Base-by-base conservation (phyloP, 2,113 vertebrate genomes). In the Rhinogobius similis region DNA sequence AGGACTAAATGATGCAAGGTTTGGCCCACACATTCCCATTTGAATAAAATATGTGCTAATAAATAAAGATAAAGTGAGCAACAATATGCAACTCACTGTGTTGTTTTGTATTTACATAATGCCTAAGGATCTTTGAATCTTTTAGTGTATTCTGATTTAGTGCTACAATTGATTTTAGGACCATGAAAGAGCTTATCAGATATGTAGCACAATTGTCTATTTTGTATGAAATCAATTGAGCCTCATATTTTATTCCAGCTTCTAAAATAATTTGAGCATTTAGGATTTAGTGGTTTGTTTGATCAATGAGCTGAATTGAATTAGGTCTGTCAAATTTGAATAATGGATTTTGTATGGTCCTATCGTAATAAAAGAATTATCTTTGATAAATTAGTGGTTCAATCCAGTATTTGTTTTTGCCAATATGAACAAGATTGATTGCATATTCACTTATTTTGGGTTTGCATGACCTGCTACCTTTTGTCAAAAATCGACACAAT, bases 1-100 rank as follows among this genome's bases (percentile, higher is more conserved):
- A 55, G 23, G 23, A 12, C 21, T 24, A 64, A 78, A 39, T 62
- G 44, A 55, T 52, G 63, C 23, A 59, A 67, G 5, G 59, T 61
- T 48, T 58, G 36, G n/a, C 44, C 18, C 26, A 58, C 52, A 56
- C 58, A 39, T 36, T 24, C 26, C 38, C 8, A 65, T 29, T 14
- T 24, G 23, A 70, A 74, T 36, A 62, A 36, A 18, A 61, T 14
- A 36, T 29, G 55, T 9, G 26, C 16, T 61, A 61, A 61, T 61
- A 38, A 38, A 61, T 61, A 38, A 61, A 61, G 16, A 61, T 21
- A 61, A 38, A 36, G 24, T n/a, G 20, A 10, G 29, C 29, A 59
- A 59, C 56, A 0, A 10, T 10, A 36, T 59, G 56, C 56, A 61
- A 58, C 55, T 58, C 9, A 29, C 14, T 29, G 16, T 18, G 55